phyloP scores from a whole-genome alignment of 2,888 invertebrate species.

The Smittia aterrima region DNA sequence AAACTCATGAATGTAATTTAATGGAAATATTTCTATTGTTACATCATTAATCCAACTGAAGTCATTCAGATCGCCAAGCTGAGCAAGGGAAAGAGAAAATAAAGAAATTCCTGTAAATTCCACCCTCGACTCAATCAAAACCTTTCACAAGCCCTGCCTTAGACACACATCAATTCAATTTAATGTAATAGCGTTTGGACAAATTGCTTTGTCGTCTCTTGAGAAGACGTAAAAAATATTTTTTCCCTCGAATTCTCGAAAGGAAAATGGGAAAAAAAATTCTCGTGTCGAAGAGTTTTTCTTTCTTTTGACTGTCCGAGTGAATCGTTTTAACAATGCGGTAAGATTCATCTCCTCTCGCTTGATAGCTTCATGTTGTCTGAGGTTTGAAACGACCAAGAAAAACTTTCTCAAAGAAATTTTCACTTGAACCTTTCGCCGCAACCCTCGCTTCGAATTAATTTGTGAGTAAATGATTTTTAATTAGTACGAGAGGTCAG shows the following conservation, averaged over 20 bases:
- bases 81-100: conserved; percentile 5
- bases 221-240: conserved; percentile 24
- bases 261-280: background rate
- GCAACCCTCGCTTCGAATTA: background rate
- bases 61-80: background rate
- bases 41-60: conserved; percentile 37
- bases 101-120: conserved; percentile 33
- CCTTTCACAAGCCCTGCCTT: conserved; percentile 19
- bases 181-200: conserved; percentile 22
- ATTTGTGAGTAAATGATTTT: conserved; percentile 28
- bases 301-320: conserved; percentile 35
- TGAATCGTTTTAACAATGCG: conserved; percentile 34
- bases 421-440: background rate
- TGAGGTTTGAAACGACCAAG: background rate
- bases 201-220: conserved; percentile 38
- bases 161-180: conserved; percentile 35
- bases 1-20: background rate
- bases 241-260: background rate
- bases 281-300: background rate
- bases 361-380: background rate
- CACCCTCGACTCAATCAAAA: background rate
- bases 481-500: background rate
- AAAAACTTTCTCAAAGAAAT: background rate
- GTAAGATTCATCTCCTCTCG: background rate
- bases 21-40: conserved; percentile 39